Conservation (phyloP, 2,113 vertebrate species). For the Oncorhynchus gorbuscha region DNA sequence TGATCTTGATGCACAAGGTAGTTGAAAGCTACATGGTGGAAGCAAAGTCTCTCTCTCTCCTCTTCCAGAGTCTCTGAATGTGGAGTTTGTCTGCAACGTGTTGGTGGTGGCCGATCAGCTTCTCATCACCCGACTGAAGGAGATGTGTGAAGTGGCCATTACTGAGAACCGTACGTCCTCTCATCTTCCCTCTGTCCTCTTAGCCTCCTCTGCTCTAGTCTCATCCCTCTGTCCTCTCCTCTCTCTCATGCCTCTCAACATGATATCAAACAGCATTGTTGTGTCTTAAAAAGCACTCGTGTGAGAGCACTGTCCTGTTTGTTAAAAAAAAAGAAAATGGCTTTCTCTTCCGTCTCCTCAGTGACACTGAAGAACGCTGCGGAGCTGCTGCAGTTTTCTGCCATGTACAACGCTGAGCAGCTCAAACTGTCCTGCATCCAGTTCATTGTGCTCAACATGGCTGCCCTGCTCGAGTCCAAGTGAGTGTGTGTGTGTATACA, state of each 20-base stretch:
- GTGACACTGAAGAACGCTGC: slow-evolving; percentile 93
- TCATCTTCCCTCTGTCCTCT: background rate
- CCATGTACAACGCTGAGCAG: slow-evolving; percentile 90
- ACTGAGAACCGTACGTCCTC: slow-evolving; percentile 85
- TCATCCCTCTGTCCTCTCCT: background rate
- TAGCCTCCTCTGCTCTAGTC: background rate
- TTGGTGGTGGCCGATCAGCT: slow-evolving; percentile 95
- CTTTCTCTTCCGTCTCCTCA: slow-evolving; percentile 52
- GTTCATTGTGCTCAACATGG: slow-evolving; percentile 93
- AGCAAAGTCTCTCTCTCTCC: slow-evolving; percentile 3
- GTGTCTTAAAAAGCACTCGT: background rate
- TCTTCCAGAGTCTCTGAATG: slow-evolving; percentile 83
- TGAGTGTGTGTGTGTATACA: slow-evolving; percentile 56
- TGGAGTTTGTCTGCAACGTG: slow-evolving; percentile 91
- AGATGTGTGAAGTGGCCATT: slow-evolving; percentile 93
- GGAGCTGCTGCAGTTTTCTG: slow-evolving; percentile 89
- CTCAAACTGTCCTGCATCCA: slow-evolving; percentile 93
- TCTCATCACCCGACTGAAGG: slow-evolving; percentile 89
- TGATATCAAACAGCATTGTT: no score
- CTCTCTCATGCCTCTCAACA: background rate
- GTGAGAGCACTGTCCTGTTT: background rate
- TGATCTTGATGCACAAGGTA: background rate
- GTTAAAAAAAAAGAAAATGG: background rate
- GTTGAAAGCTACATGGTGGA: background rate
- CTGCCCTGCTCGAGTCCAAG: slow-evolving; percentile 91